Evolutionary conservation across 2,888 invertebrate species (phyloP).

Genomic region (Pecten maximus): DNA sequence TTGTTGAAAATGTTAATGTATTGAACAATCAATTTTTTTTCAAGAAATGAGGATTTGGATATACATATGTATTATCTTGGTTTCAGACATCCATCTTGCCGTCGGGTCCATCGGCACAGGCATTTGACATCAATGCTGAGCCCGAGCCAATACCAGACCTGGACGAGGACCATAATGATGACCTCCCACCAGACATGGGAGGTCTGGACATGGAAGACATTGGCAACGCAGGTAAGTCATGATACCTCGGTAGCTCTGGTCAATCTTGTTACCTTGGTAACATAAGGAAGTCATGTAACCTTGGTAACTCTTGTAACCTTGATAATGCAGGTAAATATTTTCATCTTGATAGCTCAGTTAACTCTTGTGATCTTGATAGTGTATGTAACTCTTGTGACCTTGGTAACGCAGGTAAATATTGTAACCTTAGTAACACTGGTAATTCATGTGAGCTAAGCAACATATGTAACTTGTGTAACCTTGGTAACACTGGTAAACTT

Average conservation of each 20-base stretch:
- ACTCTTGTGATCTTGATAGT: neutral
- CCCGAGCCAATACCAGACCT: slow-evolving; percentile 73
- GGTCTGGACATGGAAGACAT: slow-evolving; percentile 52
- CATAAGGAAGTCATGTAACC: neutral
- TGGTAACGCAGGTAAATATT: no score
- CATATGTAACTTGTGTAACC: no score
- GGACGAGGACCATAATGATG: slow-evolving; percentile 51
- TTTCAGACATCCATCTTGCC: slow-evolving; percentile 56
- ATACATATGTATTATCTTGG: neutral
- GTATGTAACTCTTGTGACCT: no score
- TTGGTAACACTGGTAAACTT: no score
- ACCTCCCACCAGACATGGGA: slow-evolving; percentile 42
- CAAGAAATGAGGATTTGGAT: neutral
- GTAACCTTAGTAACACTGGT: no score
- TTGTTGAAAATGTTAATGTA: no score
- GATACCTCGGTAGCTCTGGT: neutral
- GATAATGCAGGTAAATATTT: neutral
- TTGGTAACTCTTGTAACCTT: neutral
- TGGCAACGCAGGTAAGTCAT: slow-evolving; percentile 45
- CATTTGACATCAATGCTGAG: slow-evolving; percentile 80
- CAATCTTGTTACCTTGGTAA: no score
- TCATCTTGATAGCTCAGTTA: neutral
- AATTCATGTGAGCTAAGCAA: no score
- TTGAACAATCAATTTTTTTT: no score
- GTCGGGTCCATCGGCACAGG: slow-evolving; percentile 66